phyloP scores from a whole-genome alignment of 2,113 vertebrate species.

The Cacatua alba region DNA sequence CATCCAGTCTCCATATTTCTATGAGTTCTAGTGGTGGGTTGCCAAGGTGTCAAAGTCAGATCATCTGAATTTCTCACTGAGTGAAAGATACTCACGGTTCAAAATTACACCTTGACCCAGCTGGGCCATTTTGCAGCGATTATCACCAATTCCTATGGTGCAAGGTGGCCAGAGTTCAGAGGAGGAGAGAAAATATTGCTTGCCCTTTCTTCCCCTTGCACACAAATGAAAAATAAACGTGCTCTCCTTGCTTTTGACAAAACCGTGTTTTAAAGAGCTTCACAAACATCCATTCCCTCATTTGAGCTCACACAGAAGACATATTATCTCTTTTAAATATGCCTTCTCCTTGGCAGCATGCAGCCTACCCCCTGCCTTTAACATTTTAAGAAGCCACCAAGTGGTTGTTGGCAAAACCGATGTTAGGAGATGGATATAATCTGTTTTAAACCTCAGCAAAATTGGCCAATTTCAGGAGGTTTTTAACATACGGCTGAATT shows the following conservation, averaged over 20 bases:
- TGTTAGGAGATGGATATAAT: not conserved
- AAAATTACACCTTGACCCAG: constrained; percentile 26
- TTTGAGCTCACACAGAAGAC: constrained; percentile 31
- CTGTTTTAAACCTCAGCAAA: constrained; percentile 43
- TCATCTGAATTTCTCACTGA: not conserved
- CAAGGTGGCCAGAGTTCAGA: not conserved
- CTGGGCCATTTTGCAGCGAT: not conserved
- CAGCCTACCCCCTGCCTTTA: not conserved
- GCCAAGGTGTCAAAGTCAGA: constrained; percentile 24
- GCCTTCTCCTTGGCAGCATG: constrained; percentile 22
- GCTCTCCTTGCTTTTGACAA: constrained; percentile 31
- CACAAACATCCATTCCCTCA: constrained; percentile 26
- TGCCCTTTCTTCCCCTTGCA: constrained; percentile 37
- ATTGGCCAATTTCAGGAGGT: not conserved
- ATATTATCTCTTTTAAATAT: constrained; percentile 28
- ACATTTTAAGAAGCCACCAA: constrained; percentile 23
- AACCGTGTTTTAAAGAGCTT: constrained; percentile 43
- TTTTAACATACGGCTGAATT: not conserved
- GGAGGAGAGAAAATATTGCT: not conserved
- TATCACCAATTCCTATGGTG: not conserved
- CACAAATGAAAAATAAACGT: constrained; percentile 34
- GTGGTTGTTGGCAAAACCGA: constrained; percentile 37
- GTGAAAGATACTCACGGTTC: not conserved
- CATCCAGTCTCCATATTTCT: not conserved
- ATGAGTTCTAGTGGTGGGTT: not conserved